Percentiles rank a stretch among this genome's conserved stretches.
phyloP scores from a whole-genome alignment of 2,888 invertebrate species.

The Slavum lentiscoides region DNA sequence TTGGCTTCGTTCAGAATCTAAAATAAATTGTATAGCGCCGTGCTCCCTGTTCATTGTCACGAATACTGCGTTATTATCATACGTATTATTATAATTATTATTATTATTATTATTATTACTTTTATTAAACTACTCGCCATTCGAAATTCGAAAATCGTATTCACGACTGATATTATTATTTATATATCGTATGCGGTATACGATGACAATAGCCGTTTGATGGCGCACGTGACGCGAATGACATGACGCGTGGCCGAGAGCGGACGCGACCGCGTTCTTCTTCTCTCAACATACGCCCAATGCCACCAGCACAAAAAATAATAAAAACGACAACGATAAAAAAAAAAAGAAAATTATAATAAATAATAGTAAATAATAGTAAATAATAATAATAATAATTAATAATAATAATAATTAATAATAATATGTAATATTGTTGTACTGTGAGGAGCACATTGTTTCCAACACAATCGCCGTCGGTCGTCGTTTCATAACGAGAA shows the following conservation, averaged over 20 bases:
- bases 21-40: too few relatives aligned
- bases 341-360: not conserved
- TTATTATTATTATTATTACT: too few relatives aligned
- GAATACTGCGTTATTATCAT: too few relatives aligned
- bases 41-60: too few relatives aligned
- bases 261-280: not conserved
- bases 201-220: not conserved
- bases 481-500: not conserved
- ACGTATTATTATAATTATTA: too few relatives aligned
- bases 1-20: too few relatives aligned
- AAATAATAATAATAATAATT: too few relatives aligned
- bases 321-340: too few relatives aligned
- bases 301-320: not conserved
- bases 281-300: not conserved
- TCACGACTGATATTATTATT: not conserved
- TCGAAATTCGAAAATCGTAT: not conserved
- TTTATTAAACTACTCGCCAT: too few relatives aligned
- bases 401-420: too few relatives aligned
- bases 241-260: not conserved
- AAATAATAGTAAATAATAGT: not conserved
- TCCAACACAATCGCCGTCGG: constrained; percentile 21
- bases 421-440: constrained; percentile 2
- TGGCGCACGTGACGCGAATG: not conserved
- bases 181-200: too few relatives aligned
- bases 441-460: constrained; percentile 9